A percentile compares a stretch with the other conserved stretches of the same genome.
These are phyloP conservation scores for Drosophila miranda DNA, from an alignment of 1,140 invertebrate species.

Conservation along the genomic window DNA sequence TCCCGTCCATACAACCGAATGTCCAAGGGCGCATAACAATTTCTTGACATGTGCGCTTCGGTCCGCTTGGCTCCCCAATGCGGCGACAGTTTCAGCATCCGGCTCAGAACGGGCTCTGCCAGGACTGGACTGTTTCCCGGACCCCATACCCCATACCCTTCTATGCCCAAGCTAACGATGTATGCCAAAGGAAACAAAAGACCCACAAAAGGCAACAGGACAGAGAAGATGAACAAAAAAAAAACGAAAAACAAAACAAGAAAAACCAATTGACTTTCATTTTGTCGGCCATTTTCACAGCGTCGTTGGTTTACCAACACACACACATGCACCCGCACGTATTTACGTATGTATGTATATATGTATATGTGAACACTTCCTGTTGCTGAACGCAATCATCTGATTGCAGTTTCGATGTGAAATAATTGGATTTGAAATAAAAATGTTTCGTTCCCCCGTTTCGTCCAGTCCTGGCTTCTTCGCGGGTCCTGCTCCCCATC, in stretches of 20 bases:
- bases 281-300: conserved; percentile 76
- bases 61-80: conserved; percentile 14
- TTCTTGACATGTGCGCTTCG: conserved; percentile 53
- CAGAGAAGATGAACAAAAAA: conserved; percentile 21
- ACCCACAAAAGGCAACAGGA: conserved; percentile 17
- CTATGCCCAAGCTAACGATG: conserved; percentile 35
- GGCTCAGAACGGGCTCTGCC: background rate
- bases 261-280: conserved; percentile 79
- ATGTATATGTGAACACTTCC: conserved; percentile 39
- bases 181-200: conserved; percentile 38
- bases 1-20: conserved; percentile 45
- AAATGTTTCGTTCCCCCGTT: conserved; percentile 57
- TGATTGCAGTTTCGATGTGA: conserved; percentile 77
- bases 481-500: background rate
- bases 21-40: conserved; percentile 58
- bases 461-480: conserved; percentile 29
- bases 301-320: conserved; percentile 41
- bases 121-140: background rate
- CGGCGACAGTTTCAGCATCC: conserved; percentile 30
- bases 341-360: background rate
- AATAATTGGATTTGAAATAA: conserved; percentile 81
- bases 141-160: no score
- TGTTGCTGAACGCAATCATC: conserved; percentile 76
- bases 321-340: conserved; percentile 3
- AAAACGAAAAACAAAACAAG: conserved; percentile 29